Evolutionary conservation across 2,113 vertebrate genomes (phyloP).

Genomic region (Pseudopipra pipra): DNA sequence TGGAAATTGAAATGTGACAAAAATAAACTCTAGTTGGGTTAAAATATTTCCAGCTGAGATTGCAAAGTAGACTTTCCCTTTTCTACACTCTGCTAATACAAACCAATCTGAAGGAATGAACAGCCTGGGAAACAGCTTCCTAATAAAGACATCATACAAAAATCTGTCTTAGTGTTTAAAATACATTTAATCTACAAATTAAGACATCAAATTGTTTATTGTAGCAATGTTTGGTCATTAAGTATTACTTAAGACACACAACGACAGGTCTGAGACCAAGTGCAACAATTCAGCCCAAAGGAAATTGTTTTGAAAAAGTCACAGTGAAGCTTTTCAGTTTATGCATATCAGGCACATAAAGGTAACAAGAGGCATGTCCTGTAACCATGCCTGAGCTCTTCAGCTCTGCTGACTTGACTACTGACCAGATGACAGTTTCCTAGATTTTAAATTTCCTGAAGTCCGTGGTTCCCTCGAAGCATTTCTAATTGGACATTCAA

Average conservation of each 20-base stretch:
- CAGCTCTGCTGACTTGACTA: neutral
- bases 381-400: neutral
- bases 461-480: neutral
- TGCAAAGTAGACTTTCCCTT: neutral
- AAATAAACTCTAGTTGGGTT: conserved; percentile 29
- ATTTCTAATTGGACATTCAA: neutral
- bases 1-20: conserved; percentile 18
- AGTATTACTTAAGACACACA: neutral
- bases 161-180: neutral
- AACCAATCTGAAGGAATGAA: neutral
- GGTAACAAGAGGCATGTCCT: neutral
- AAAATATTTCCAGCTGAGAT: conserved; percentile 35
- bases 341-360: neutral
- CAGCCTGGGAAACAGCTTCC: neutral
- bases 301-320: neutral
- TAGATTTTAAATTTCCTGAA: neutral
- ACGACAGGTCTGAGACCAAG: neutral
- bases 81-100: neutral
- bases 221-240: neutral
- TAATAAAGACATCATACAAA: neutral
- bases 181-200: neutral
- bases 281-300: neutral
- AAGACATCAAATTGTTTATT: neutral
- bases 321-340: neutral
- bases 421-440: neutral